Conservation (phyloP, 1,140 invertebrate genomes). For the Bombus breviceps region DNA sequence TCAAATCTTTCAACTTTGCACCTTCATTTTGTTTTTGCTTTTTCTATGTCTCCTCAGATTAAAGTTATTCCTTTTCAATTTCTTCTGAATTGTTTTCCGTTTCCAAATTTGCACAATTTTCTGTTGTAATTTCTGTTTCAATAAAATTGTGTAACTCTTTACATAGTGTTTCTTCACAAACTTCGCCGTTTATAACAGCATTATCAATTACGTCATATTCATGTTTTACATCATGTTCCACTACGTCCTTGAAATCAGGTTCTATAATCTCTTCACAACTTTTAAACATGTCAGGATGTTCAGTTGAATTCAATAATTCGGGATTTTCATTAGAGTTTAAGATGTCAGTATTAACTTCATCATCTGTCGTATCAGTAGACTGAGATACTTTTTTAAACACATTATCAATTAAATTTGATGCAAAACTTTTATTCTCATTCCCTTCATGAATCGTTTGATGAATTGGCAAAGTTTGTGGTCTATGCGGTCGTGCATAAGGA, state of each 20-base stretch:
- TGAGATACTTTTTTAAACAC: constrained; percentile 77
- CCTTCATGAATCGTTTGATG: constrained; percentile 79
- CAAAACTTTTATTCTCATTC: constrained; percentile 74
- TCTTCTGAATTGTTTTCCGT: constrained; percentile 36
- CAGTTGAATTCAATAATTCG: constrained; percentile 66
- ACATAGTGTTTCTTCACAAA: constrained; percentile 77
- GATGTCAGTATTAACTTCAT: constrained; percentile 79
- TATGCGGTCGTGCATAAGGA: constrained; percentile 73
- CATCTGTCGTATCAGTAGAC: constrained; percentile 78
- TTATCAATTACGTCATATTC: constrained; percentile 73
- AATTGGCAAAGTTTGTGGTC: constrained; percentile 78
- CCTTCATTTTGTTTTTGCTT: constrained; percentile 6
- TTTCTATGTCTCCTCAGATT: constrained; percentile 21
- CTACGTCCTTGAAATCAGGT: constrained; percentile 71
- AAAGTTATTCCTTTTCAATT: constrained; percentile 42
- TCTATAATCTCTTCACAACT: constrained; percentile 78
- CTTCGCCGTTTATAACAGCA: constrained; percentile 67
- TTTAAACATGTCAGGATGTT: constrained; percentile 77
- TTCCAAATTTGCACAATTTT: constrained; percentile 28
- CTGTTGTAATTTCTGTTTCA: constrained; percentile 70
- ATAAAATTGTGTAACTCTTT: constrained; percentile 78
- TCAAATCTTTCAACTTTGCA: constrained; percentile 30
- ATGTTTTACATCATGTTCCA: constrained; percentile 52
- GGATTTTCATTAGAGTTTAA: constrained; percentile 79
- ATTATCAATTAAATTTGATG: constrained; percentile 70